A percentile compares a stretch with the other conserved stretches of the same genome.
Conservation (phyloP, 92 coral and sea anemone species). For the Epizoanthus fatuus region DNA sequence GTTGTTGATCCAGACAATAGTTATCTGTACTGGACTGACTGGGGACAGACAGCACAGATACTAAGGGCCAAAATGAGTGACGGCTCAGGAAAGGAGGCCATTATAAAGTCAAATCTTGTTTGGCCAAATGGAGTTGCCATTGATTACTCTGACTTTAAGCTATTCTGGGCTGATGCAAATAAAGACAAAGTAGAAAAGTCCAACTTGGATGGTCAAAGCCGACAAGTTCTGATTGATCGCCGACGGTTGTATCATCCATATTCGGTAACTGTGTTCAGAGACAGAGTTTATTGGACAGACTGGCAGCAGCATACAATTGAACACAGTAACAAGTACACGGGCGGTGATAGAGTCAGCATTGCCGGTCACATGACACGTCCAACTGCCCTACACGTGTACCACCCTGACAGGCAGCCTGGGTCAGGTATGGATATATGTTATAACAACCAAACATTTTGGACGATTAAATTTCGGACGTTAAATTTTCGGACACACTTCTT, state of each 20-base stretch:
- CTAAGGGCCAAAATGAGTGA: slow-evolving; percentile 78
- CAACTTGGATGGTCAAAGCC: slow-evolving; percentile 55
- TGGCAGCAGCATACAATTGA: slow-evolving; percentile 84
- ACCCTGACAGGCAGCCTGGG: slow-evolving; percentile 82
- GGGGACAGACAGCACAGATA: slow-evolving; percentile 74
- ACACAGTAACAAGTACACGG: slow-evolving; percentile 67
- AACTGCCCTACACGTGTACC: slow-evolving; percentile 78
- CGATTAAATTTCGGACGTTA: background rate
- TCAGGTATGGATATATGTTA: slow-evolving; percentile 49
- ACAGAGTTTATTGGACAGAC: slow-evolving; percentile 77
- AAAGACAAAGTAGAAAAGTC: slow-evolving; percentile 76
- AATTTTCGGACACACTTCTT: background rate
- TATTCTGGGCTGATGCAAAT: slow-evolving; percentile 82
- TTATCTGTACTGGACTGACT: slow-evolving; percentile 80
- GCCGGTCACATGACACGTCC: slow-evolving; percentile 78
- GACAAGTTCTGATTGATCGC: slow-evolving; percentile 58
- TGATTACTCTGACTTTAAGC: slow-evolving; percentile 56
- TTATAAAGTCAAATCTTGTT: slow-evolving; percentile 63
- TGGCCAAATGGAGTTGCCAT: slow-evolving; percentile 86
- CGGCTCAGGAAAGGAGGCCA: slow-evolving; percentile 64
- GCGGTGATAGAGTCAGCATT: slow-evolving; percentile 67
- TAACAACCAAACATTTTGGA: background rate
- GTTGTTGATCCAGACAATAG: slow-evolving; percentile 66
- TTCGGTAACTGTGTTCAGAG: slow-evolving; percentile 63
- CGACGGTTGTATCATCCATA: slow-evolving; percentile 73